A percentile compares a stretch with the other conserved stretches of the same genome.
Conservation (phyloP, 2,888 invertebrate species). For the Petrolisthes cinctipes region DNA sequence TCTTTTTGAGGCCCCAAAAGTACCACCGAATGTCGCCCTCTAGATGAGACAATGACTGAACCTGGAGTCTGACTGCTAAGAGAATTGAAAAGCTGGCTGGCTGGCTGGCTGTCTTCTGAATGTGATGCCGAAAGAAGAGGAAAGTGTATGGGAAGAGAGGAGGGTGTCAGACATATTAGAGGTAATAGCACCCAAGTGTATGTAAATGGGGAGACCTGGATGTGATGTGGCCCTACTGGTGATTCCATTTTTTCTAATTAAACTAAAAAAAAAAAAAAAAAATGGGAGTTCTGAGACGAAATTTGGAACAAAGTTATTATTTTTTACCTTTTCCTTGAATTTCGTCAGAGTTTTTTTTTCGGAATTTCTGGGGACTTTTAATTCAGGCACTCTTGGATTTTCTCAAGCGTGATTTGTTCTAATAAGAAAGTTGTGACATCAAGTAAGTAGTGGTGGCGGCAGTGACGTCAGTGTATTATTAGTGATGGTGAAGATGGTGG, state of each 20-base stretch:
- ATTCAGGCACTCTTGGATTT: not conserved
- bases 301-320: not conserved
- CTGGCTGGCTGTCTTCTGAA: too few relatives aligned
- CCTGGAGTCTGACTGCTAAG: too few relatives aligned
- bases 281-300: not conserved
- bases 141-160: not conserved
- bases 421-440: not conserved
- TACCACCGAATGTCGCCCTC: too few relatives aligned
- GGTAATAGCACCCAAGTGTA: conserved; percentile 29
- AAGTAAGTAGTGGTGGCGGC: not conserved
- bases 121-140: too few relatives aligned
- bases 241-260: conserved; percentile 27
- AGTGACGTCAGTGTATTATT: not conserved
- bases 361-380: too few relatives aligned
- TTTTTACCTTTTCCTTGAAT: not conserved
- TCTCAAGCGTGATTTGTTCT: conserved; percentile 3
- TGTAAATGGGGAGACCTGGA: conserved; percentile 24
- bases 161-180: conserved; percentile 7
- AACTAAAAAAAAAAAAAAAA: conserved; percentile 28
- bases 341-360: too few relatives aligned
- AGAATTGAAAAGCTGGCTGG: too few relatives aligned
- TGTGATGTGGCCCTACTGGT: conserved; percentile 23
- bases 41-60: too few relatives aligned
- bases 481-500: too few relatives aligned
- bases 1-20: too few relatives aligned